Conservation (phyloP, 2,888 invertebrate genomes). For the Parnassius glacialis region DNA sequence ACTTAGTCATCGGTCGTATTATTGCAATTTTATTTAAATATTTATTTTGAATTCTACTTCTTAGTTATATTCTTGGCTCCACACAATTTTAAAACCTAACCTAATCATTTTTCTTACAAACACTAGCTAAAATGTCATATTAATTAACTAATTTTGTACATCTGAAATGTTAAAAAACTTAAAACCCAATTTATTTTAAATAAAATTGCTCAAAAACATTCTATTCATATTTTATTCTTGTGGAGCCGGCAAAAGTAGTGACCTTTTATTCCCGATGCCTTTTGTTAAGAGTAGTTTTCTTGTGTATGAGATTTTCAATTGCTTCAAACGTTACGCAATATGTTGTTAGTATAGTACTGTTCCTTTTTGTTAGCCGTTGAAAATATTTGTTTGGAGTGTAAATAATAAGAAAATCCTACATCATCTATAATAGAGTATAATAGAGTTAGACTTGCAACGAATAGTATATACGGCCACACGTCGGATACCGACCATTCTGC, state of each 20-base stretch:
- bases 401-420: conserved; percentile 39
- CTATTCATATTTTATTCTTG: background rate
- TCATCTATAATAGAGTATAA: conserved; percentile 6
- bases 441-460: too few relatives aligned
- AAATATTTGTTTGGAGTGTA: conserved; percentile 52
- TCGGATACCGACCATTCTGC: too few relatives aligned
- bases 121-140: too few relatives aligned
- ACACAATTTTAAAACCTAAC: background rate
- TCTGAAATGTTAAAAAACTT: too few relatives aligned
- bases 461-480: too few relatives aligned
- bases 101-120: background rate
- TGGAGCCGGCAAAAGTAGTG: conserved; percentile 32
- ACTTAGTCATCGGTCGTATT: conserved; percentile 35
- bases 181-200: too few relatives aligned
- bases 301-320: conserved; percentile 45
- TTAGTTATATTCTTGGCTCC: conserved; percentile 11
- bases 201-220: background rate
- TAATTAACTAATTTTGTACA: too few relatives aligned
- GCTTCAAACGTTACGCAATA: conserved; percentile 39
- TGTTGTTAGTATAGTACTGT: conserved; percentile 36
- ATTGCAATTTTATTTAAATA: conserved; percentile 28
- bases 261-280: conserved; percentile 42
- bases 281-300: conserved; percentile 49
- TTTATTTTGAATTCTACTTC: conserved; percentile 30
- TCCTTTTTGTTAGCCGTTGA: conserved; percentile 42